Evolutionary conservation across 2,797 vertebrate genomes (phyloP).

Genomic region (Tauraco hartlaubi): DNA sequence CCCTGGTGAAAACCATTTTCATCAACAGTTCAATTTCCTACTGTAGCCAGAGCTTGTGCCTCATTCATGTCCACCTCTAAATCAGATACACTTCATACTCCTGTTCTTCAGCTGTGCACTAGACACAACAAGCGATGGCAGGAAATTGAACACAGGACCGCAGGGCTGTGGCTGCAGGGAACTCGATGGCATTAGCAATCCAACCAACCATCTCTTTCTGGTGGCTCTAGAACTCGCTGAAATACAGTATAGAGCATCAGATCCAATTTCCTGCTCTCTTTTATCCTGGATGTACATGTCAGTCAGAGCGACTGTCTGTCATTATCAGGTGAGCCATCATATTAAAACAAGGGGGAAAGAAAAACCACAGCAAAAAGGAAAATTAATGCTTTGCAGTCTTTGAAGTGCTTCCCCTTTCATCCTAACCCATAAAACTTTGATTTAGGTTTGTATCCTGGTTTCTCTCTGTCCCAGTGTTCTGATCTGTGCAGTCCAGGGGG

Average conservation of each 20-base stretch:
- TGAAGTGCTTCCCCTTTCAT: slow-evolving; percentile 42
- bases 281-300: slow-evolving; percentile 16
- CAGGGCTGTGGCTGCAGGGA: background rate
- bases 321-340: slow-evolving; percentile 58
- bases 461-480: background rate
- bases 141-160: slow-evolving; percentile 59
- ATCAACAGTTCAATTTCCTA: slow-evolving; percentile 34
- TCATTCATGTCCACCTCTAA: background rate
- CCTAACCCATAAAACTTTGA: slow-evolving; percentile 34
- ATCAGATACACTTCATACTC: slow-evolving; percentile 48
- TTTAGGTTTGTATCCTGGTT: background rate
- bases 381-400: slow-evolving; percentile 52
- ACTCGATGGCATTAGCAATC: background rate
- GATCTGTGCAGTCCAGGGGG: background rate
- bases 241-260: background rate
- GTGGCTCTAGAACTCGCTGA: slow-evolving; percentile 4
- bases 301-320: background rate
- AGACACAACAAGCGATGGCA: slow-evolving; percentile 9
- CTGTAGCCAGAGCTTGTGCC: background rate
- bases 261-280: slow-evolving; percentile 68
- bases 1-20: background rate
- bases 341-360: slow-evolving; percentile 51
- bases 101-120: background rate
- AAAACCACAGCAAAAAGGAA: slow-evolving; percentile 18
- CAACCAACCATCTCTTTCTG: background rate